Conservation (phyloP, 2,113 vertebrate genomes). For the Onychostruthus taczanowskii region DNA sequence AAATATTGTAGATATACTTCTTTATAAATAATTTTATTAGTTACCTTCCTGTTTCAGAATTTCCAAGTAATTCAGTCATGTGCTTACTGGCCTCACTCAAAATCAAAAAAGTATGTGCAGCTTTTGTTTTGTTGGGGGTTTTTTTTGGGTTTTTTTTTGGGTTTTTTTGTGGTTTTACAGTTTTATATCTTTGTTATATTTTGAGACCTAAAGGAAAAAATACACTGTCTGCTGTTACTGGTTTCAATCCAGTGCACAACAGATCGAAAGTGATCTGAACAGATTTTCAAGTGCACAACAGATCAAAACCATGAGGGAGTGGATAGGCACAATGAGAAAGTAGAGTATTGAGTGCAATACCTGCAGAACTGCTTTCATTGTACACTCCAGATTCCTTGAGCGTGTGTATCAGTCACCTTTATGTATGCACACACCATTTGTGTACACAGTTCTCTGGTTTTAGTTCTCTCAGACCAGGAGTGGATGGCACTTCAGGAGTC, state of each 20-base stretch:
- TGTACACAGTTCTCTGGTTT: background rate
- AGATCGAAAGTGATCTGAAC: background rate
- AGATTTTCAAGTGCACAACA: conserved; percentile 52
- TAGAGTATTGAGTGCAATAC: background rate
- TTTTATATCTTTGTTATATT: background rate
- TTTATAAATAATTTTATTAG: conserved; percentile 55
- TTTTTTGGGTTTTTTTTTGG: background rate
- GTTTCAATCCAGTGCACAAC: conserved; percentile 41
- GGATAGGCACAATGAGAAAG: background rate
- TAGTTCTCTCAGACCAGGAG: background rate
- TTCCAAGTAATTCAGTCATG: conserved; percentile 10
- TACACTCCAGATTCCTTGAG: background rate
- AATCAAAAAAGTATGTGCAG: conserved; percentile 44
- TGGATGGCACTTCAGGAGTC: background rate
- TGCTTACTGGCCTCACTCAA: conserved; percentile 27
- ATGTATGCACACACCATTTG: background rate
- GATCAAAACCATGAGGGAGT: background rate
- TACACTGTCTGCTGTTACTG: background rate
- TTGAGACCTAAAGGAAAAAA: background rate
- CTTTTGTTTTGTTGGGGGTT: background rate
- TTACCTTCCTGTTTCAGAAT: conserved; percentile 16
- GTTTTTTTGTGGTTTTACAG: background rate
- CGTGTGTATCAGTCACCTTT: background rate
- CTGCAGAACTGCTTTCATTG: background rate
- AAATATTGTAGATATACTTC: conserved; percentile 53